phyloP scores from a whole-genome alignment of 2,888 invertebrate species.

The Eremobia ochroleuca region DNA sequence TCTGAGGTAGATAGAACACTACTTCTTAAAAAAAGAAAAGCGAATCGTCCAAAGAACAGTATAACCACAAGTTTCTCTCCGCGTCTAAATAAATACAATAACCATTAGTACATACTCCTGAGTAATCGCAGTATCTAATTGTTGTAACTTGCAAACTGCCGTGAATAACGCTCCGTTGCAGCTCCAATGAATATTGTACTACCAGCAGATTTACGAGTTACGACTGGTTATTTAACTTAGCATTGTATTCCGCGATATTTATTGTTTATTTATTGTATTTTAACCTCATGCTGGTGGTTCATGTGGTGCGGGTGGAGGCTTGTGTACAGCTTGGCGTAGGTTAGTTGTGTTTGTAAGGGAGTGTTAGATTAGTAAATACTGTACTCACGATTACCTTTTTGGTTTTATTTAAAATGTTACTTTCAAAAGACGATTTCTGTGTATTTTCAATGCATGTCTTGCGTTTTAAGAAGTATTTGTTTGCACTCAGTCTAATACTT shows the following conservation, averaged over 20 bases:
- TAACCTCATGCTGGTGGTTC: neutral
- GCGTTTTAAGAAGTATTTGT: neutral
- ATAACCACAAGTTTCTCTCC: neutral
- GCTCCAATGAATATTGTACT: constrained; percentile 60
- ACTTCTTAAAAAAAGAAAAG: neutral
- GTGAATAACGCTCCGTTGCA: constrained; percentile 49
- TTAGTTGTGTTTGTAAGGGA: neutral
- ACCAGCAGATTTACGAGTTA: constrained; percentile 51
- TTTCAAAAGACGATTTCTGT: neutral
- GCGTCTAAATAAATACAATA: constrained; percentile 25
- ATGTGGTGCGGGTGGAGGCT: constrained; percentile 4
- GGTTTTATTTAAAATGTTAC: neutral
- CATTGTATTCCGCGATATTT: constrained; percentile 42
- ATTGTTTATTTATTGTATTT: constrained; percentile 51
- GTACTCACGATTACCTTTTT: neutral
- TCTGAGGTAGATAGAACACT: too few relatives aligned
- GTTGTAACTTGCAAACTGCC: constrained; percentile 50
- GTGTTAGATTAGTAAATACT: neutral
- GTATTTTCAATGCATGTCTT: neutral
- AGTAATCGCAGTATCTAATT: constrained; percentile 57
- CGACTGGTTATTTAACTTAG: constrained; percentile 39
- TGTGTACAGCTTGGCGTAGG: neutral
- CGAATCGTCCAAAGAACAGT: neutral
- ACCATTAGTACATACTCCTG: constrained; percentile 8
- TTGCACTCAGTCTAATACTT: neutral